Evolutionary conservation across 2,113 vertebrate species (phyloP).

Genomic region (Entomyzon cyanotis): DNA sequence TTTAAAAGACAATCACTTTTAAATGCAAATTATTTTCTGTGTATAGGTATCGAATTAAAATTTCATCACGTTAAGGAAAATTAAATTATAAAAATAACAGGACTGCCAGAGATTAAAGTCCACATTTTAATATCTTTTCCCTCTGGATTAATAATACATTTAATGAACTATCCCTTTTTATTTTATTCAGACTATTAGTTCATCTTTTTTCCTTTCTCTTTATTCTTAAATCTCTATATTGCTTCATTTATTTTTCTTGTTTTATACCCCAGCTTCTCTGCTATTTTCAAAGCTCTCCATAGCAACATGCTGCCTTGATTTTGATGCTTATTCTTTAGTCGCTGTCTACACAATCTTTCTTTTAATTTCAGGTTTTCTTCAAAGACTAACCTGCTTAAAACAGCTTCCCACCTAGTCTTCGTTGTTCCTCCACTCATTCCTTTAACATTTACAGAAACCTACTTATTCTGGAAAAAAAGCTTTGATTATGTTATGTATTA

Average conservation of each 20-base stretch:
- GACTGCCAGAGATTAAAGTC: not conserved
- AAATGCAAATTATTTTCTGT: not conserved
- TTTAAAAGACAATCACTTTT: not conserved
- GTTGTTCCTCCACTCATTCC: not conserved
- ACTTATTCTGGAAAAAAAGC: not conserved
- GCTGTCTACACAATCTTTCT: not conserved
- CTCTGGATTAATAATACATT: not conserved
- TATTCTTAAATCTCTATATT: not conserved
- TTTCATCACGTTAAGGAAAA: not conserved
- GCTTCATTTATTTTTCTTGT: not conserved
- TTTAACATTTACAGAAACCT: not conserved
- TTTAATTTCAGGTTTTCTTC: not conserved
- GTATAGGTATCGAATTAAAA: not conserved
- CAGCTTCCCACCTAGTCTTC: not conserved
- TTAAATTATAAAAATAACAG: not conserved
- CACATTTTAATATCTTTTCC: not conserved
- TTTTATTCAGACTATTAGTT: not conserved
- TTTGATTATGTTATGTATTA: not conserved
- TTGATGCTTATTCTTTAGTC: not conserved
- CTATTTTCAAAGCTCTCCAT: not conserved
- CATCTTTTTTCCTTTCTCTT: not conserved
- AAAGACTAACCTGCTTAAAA: not conserved
- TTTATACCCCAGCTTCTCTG: not conserved
- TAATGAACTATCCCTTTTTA: not conserved
- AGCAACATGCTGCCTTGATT: not conserved